Evolutionary conservation across 1,140 invertebrate species (phyloP).

Genomic region (Drosophila grimshawi): DNA sequence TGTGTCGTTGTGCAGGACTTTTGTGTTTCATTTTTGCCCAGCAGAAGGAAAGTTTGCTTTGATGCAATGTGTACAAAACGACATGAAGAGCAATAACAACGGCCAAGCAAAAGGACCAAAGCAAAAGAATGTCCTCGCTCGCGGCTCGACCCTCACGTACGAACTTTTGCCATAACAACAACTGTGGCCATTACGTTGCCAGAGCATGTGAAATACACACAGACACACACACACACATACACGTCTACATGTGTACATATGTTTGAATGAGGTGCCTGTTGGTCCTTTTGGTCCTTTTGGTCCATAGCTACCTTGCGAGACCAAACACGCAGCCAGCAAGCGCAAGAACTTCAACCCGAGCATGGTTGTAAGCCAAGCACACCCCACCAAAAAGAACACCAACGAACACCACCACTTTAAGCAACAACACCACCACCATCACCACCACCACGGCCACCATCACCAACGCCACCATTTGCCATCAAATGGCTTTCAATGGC

Average conservation of each 20-base stretch:
- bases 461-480: constrained; percentile 43
- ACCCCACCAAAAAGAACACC: background rate
- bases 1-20: constrained; percentile 15
- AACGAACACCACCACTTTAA: background rate
- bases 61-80: constrained; percentile 79
- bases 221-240: constrained; percentile 10
- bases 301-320: constrained; percentile 61
- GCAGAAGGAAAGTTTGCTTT: constrained; percentile 64
- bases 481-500: constrained; percentile 80
- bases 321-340: constrained; percentile 26
- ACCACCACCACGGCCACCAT: constrained; percentile 16
- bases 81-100: constrained; percentile 48
- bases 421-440: constrained; percentile 6
- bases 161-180: constrained; percentile 82
- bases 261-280: constrained; percentile 35
- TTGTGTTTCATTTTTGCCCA: constrained; percentile 42
- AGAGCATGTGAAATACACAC: constrained; percentile 62
- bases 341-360: constrained; percentile 24
- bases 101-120: constrained; percentile 54
- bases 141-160: constrained; percentile 79
- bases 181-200: constrained; percentile 79
- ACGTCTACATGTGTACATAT: background rate
- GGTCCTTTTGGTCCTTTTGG: constrained; percentile 70
- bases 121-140: constrained; percentile 56
- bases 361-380: background rate